A percentile compares a stretch with the other conserved stretches of the same genome.
Evolutionary conservation across 2,888 invertebrate species (phyloP).

Genomic region (Molanna angustata): DNA sequence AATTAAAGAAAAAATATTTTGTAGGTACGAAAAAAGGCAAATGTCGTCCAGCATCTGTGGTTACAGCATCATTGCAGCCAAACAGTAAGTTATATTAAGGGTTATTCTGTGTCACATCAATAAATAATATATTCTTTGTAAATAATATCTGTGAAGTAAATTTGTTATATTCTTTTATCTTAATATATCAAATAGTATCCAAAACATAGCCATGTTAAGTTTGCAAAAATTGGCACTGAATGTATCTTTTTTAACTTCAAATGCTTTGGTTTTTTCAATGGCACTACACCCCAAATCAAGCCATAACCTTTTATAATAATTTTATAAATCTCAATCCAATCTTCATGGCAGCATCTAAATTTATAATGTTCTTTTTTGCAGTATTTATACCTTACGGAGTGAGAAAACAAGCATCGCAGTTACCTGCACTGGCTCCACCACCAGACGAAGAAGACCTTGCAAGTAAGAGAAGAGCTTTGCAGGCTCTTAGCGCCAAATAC

Average conservation of each 20-base stretch:
- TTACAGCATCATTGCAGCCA: background rate
- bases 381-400: conserved; percentile 55
- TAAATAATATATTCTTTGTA: too few species aligned
- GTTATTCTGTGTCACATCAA: too few species aligned
- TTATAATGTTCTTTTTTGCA: conserved; percentile 6
- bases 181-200: too few species aligned
- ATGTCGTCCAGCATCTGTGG: background rate
- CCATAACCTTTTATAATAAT: too few species aligned
- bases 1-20: background rate
- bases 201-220: too few species aligned
- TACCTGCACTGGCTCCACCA: conserved; percentile 35
- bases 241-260: too few species aligned
- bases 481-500: conserved; percentile 58
- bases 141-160: too few species aligned
- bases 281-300: too few species aligned
- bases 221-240: too few species aligned
- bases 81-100: background rate
- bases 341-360: background rate
- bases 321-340: too few species aligned
- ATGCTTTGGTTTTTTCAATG: too few species aligned
- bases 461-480: conserved; percentile 40
- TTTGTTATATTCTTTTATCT: too few species aligned
- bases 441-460: background rate
- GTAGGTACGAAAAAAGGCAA: background rate
- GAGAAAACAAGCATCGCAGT: conserved; percentile 52